A percentile compares a stretch with the other conserved stretches of the same genome.
Evolutionary conservation across 2,797 vertebrate genomes (phyloP).

Genomic region (Gastrophryne carolinensis): DNA sequence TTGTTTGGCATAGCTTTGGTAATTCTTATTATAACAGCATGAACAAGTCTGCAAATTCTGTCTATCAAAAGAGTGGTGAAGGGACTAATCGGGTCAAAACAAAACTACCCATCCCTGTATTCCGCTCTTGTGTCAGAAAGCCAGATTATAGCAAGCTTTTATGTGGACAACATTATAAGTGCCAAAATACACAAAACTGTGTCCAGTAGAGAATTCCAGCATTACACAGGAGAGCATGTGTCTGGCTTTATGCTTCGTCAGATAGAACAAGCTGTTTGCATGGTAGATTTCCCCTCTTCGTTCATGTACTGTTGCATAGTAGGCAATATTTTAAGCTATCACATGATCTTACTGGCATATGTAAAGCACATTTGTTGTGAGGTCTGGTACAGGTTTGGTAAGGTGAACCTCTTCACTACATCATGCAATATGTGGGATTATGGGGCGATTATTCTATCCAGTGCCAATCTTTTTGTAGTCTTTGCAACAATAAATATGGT

Average conservation of each 20-base stretch:
- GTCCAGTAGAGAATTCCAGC: background rate
- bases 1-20: too few species aligned
- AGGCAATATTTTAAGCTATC: too few species aligned
- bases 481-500: too few species aligned
- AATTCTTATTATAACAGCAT: too few species aligned
- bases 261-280: background rate
- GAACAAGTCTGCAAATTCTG: background rate
- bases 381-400: too few species aligned
- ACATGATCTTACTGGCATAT: too few species aligned
- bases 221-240: background rate
- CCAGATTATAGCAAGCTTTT: constrained; percentile 8
- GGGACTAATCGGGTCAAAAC: background rate
- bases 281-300: background rate
- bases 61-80: background rate
- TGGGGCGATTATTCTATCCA: too few species aligned
- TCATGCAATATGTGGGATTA: too few species aligned
- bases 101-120: constrained; percentile 19
- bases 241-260: background rate
- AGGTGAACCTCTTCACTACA: too few species aligned
- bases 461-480: too few species aligned
- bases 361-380: too few species aligned
- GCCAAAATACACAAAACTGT: constrained; percentile 9
- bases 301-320: background rate
- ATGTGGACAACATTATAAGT: background rate
- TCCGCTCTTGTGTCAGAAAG: background rate